These are phyloP conservation scores for Enoplosus armatus DNA, from an alignment of 2,797 vertebrate species.

Conservation along the genomic window DNA sequence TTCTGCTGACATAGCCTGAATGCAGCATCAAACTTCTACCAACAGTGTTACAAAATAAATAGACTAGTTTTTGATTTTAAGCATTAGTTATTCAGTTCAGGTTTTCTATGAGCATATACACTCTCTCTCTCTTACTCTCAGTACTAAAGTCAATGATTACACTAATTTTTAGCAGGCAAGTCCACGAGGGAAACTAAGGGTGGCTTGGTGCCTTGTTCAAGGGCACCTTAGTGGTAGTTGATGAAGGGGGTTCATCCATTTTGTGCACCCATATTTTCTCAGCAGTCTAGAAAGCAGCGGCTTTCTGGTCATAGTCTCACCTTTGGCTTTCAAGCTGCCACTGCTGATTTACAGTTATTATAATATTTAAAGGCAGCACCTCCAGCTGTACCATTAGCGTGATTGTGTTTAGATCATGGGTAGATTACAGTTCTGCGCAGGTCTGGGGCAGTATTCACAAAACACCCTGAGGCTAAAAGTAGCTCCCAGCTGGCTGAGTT, in stretches of 20 bases:
- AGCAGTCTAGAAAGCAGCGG: neutral
- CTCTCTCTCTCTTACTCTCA: neutral
- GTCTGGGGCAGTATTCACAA: no score
- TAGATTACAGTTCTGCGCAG: neutral
- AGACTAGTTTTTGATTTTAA: neutral
- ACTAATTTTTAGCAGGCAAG: neutral
- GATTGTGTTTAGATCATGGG: neutral
- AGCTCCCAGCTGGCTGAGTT: no score
- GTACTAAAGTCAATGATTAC: neutral
- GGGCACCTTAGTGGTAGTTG: neutral
- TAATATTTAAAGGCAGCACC: conserved; percentile 4
- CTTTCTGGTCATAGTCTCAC: conserved; percentile 2
- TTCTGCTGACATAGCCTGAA: neutral
- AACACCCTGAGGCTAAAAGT: no score
- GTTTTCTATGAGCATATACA: neutral
- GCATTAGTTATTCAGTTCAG: neutral
- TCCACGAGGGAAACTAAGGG: neutral
- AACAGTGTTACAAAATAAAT: neutral
- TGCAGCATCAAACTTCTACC: neutral
- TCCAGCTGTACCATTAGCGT: conserved; percentile 2
- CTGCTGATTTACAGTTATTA: conserved; percentile 12
- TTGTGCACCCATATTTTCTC: neutral
- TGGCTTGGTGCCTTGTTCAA: neutral
- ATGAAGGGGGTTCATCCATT: neutral
- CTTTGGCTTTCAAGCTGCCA: neutral